phyloP scores from a whole-genome alignment of 2,888 invertebrate genomes.

The Beris chalybata region DNA sequence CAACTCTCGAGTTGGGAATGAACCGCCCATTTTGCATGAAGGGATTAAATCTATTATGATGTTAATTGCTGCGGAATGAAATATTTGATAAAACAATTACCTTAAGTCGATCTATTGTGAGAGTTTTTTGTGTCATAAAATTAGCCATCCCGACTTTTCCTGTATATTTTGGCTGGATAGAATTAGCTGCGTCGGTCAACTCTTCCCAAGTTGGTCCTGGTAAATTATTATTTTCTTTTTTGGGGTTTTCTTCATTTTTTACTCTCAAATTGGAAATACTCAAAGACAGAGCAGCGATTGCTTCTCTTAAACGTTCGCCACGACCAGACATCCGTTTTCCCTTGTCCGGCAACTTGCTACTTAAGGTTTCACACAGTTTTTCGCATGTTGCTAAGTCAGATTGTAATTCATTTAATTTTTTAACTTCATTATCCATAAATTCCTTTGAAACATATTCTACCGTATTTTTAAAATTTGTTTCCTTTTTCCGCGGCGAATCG shows the following conservation, averaged over 20 bases:
- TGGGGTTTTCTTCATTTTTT: neutral
- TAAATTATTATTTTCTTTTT: neutral
- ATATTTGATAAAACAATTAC: constrained; percentile 38
- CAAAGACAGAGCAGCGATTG: constrained; percentile 51
- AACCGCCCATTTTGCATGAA: too few species aligned
- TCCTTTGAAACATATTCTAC: constrained; percentile 44
- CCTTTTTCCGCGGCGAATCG: constrained; percentile 33
- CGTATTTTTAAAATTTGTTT: constrained; percentile 44
- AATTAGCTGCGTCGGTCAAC: constrained; percentile 49
- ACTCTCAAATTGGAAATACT: constrained; percentile 13
- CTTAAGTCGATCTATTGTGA: constrained; percentile 73
- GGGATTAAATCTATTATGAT: too few species aligned
- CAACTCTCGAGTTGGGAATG: too few species aligned
- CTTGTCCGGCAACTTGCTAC: constrained; percentile 63
- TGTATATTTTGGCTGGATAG: constrained; percentile 50
- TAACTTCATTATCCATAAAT: constrained; percentile 56
- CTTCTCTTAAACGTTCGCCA: constrained; percentile 56
- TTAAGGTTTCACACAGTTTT: constrained; percentile 46
- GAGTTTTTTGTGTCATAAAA: constrained; percentile 66
- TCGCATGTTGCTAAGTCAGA: constrained; percentile 55
- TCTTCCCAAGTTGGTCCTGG: constrained; percentile 47
- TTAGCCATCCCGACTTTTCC: constrained; percentile 65
- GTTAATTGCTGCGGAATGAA: too few species aligned
- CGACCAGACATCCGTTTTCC: constrained; percentile 62
- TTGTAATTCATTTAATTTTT: constrained; percentile 57